These are phyloP conservation scores for Chrysolina oricalcia DNA, from an alignment of 2,888 invertebrate genomes.

Conservation along the genomic window DNA sequence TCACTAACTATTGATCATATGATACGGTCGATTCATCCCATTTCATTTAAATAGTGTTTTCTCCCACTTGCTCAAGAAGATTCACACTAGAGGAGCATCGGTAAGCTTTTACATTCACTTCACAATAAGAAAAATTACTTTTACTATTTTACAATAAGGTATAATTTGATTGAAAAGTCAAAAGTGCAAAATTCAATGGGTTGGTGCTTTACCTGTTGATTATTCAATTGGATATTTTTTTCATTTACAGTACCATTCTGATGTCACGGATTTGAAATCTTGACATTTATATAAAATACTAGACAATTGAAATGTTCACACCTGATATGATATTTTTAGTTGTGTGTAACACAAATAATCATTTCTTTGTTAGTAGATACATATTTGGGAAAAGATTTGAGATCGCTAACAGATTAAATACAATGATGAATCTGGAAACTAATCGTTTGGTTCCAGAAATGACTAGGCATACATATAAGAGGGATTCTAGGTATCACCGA, in stretches of 20 bases:
- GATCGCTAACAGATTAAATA: too few species aligned
- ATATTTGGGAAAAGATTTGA: too few species aligned
- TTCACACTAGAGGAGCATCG: slow-evolving; percentile 51
- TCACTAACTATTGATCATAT: slow-evolving; percentile 68
- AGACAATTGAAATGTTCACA: too few species aligned
- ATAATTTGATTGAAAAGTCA: slow-evolving; percentile 53
- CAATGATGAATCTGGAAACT: too few species aligned
- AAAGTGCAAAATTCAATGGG: slow-evolving; percentile 12
- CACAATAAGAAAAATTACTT: slow-evolving; percentile 62
- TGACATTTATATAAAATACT: too few species aligned
- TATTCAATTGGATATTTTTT: background rate
- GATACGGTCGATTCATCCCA: slow-evolving; percentile 64
- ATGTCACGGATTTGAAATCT: background rate
- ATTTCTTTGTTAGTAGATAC: too few species aligned
- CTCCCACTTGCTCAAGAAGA: slow-evolving; percentile 57
- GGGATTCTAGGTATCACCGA: too few species aligned
- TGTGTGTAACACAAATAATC: background rate
- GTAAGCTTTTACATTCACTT: slow-evolving; percentile 60
- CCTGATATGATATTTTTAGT: background rate
- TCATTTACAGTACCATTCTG: background rate
- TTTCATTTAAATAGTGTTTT: slow-evolving; percentile 58
- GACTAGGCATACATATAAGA: too few species aligned
- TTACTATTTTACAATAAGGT: slow-evolving; percentile 61
- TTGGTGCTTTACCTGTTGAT: background rate
- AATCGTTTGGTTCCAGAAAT: too few species aligned